Evolutionary conservation across 2,888 invertebrate genomes (phyloP).

Genomic region (Dolichomitus sp.): DNA sequence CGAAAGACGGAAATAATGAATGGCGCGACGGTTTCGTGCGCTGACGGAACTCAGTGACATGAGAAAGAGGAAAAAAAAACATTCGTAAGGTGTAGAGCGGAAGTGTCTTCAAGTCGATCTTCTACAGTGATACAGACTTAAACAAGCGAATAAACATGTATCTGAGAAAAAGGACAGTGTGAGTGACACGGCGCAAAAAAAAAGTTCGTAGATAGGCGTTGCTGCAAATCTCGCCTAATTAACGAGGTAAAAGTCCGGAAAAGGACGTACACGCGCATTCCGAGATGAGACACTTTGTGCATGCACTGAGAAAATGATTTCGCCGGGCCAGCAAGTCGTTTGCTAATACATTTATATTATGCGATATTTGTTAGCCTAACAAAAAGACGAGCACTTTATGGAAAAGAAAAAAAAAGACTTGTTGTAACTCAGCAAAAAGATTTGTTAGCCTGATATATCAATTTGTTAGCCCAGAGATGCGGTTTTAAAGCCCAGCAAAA

Average conservation of each 20-base stretch:
- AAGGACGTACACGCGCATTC: conserved; percentile 19
- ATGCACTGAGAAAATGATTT: no score
- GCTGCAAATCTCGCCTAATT: conserved; percentile 34
- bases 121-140: conserved; percentile 1
- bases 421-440: no score
- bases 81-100: conserved; percentile 12
- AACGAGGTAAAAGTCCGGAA: conserved; percentile 53
- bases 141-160: neutral
- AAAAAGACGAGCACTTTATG: no score
- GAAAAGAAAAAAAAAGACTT: no score
- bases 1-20: neutral
- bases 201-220: neutral
- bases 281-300: neutral
- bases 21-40: conserved; percentile 9
- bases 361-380: no score
- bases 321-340: no score
- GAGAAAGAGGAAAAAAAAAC: neutral
- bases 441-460: no score
- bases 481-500: no score
- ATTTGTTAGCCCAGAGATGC: no score
- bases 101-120: neutral
- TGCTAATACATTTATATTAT: no score
- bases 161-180: neutral
- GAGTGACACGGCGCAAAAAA: neutral
- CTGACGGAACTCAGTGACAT: conserved; percentile 9